Conservation (phyloP, 2,888 invertebrate genomes). For the Imbricaverruca yamaguchii region DNA sequence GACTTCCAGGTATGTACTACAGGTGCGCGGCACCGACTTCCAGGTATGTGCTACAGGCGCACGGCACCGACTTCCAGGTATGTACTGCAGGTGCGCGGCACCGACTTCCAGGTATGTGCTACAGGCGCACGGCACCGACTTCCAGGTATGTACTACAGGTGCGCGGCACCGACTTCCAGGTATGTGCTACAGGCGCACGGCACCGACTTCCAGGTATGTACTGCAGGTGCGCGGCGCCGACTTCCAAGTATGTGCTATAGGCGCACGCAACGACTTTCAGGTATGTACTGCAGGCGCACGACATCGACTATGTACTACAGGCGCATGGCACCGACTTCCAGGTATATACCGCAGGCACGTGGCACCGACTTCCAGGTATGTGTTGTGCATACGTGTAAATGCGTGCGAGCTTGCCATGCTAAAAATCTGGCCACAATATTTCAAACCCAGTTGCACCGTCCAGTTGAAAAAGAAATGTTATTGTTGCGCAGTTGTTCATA, state of each 20-base stretch:
- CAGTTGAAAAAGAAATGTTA: too few relatives aligned
- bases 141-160: conserved; percentile 55
- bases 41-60: conserved; percentile 52
- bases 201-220: conserved; percentile 66
- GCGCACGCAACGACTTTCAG: conserved; percentile 62
- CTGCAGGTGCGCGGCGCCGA: conserved; percentile 47
- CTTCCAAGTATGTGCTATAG: conserved; percentile 60
- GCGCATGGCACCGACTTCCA: conserved; percentile 57
- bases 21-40: conserved; percentile 53
- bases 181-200: conserved; percentile 42
- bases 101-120: conserved; percentile 63
- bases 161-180: conserved; percentile 61
- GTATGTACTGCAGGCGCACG: too few relatives aligned
- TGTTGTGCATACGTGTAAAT: too few relatives aligned
- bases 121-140: conserved; percentile 51
- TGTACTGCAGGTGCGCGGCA: conserved; percentile 39
- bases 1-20: conserved; percentile 62
- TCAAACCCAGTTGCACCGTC: too few relatives aligned
- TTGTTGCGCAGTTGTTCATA: too few relatives aligned
- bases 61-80: conserved; percentile 66
- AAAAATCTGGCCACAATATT: too few relatives aligned
- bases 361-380: conserved; percentile 66
- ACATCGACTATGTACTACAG: too few relatives aligned
- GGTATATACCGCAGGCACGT: conserved; percentile 46
- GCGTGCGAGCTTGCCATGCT: too few relatives aligned